These are phyloP conservation scores for Pemphredon lugubris DNA, from an alignment of 2,888 invertebrate genomes.

Conservation along the genomic window DNA sequence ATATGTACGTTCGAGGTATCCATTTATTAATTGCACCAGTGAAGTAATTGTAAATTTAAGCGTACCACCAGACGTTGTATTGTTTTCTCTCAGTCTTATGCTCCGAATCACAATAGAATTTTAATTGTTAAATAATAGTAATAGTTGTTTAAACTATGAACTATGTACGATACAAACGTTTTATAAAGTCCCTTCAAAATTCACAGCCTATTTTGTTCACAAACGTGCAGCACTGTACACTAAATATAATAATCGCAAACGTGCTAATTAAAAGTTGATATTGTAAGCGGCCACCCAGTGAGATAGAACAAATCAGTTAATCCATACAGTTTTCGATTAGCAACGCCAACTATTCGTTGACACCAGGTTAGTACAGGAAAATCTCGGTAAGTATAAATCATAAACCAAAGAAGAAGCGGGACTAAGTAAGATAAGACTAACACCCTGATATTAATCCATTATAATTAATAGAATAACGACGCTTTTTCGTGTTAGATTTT, in stretches of 20 bases:
- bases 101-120: not conserved
- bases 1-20: slow-evolving; percentile 1
- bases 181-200: slow-evolving; percentile 6
- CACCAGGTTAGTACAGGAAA: too few relatives aligned
- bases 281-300: not conserved
- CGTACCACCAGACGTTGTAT: too few relatives aligned
- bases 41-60: too few relatives aligned
- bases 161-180: not conserved
- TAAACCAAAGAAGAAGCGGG: slow-evolving; percentile 14
- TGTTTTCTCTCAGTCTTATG: slow-evolving; percentile 42
- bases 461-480: slow-evolving; percentile 23
- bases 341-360: not conserved
- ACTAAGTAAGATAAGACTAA: slow-evolving; percentile 4
- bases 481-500: slow-evolving; percentile 4
- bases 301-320: too few relatives aligned
- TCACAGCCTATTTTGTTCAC: slow-evolving; percentile 40
- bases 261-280: not conserved
- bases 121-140: not conserved
- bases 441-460: slow-evolving; percentile 30
- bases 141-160: too few relatives aligned
- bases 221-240: not conserved
- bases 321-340: not conserved
- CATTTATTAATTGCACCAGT: not conserved
- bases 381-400: too few relatives aligned
- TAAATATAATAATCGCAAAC: not conserved